A percentile compares a stretch with the other conserved stretches of the same genome.
phyloP scores from a whole-genome alignment of 2,113 vertebrate genomes.

The Sinocyclocheilus grahami region DNA sequence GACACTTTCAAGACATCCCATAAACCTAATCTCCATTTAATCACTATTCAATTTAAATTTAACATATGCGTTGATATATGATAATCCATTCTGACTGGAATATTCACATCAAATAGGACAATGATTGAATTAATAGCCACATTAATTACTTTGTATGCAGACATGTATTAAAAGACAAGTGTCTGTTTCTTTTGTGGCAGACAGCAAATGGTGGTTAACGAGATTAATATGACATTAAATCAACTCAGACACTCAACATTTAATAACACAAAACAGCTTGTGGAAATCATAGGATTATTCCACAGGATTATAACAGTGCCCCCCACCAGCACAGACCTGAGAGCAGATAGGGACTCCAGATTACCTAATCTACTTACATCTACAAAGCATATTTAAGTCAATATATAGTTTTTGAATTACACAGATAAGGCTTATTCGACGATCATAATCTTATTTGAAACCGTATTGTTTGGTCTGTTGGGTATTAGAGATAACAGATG shows the following conservation, averaged over 20 bases:
- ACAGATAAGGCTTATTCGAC: conserved; percentile 73
- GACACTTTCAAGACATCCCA: conserved; percentile 4
- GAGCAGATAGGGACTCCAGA: conserved; percentile 56
- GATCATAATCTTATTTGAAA: conserved; percentile 76
- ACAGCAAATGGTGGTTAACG: conserved; percentile 68
- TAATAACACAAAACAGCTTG: conserved; percentile 77
- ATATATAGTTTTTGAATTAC: conserved; percentile 73
- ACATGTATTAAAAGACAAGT: conserved; percentile 14
- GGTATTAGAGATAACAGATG: conserved; percentile 72
- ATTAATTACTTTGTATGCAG: conserved; percentile 27
- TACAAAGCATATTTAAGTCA: conserved; percentile 74
- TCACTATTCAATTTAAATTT: conserved; percentile 1
- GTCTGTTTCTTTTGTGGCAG: conserved; percentile 49
- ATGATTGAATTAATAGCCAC: conserved; percentile 40
- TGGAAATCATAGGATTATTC: conserved; percentile 79
- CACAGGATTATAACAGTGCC: conserved; percentile 73
- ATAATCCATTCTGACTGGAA: conserved; percentile 32
- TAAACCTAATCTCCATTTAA: conserved; percentile 36
- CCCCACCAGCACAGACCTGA: conserved; percentile 45
- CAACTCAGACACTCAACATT: conserved; percentile 73
- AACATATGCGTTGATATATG: conserved; percentile 22
- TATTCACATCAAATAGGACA: conserved; percentile 25
- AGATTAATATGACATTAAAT: conserved; percentile 77
- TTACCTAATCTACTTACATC: conserved; percentile 73
- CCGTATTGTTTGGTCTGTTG: conserved; percentile 74